Evolutionary conservation across 2,888 invertebrate species (phyloP).

Genomic region (Coelogynopora nodosa): DNA sequence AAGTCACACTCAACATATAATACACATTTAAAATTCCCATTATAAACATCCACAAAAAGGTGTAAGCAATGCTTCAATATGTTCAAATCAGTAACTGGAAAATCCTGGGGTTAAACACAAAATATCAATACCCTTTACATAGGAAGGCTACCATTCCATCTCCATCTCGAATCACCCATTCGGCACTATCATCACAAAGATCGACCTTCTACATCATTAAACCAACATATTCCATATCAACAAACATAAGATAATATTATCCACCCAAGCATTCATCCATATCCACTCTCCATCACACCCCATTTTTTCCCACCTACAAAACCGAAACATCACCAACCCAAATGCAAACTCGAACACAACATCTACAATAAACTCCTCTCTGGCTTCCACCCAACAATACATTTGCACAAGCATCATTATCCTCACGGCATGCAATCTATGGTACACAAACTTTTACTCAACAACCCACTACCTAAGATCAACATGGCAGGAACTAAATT

Average conservation of each 20-base stretch:
- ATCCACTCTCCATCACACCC: background rate
- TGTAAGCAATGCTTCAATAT: background rate
- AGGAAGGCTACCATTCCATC: background rate
- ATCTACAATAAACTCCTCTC: background rate
- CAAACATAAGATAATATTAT: too few relatives aligned
- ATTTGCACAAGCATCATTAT: too few relatives aligned
- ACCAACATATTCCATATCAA: background rate
- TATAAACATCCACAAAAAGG: background rate
- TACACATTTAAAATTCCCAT: background rate
- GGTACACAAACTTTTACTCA: too few relatives aligned
- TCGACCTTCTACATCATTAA: background rate
- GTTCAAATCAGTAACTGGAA: background rate
- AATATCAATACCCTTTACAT: background rate
- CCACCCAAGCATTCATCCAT: background rate
- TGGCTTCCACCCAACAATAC: too few relatives aligned
- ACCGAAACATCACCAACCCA: constrained; percentile 14
- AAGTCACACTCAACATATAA: background rate
- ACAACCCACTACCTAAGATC: too few relatives aligned
- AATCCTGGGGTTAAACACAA: background rate
- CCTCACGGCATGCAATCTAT: too few relatives aligned
- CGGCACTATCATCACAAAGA: background rate
- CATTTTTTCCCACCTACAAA: background rate
- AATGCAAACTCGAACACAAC: background rate
- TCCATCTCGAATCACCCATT: background rate
- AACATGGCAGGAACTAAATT: too few relatives aligned